Evolutionary conservation across 1,140 invertebrate species (phyloP).

Genomic region (Saccostrea cuccullata): DNA sequence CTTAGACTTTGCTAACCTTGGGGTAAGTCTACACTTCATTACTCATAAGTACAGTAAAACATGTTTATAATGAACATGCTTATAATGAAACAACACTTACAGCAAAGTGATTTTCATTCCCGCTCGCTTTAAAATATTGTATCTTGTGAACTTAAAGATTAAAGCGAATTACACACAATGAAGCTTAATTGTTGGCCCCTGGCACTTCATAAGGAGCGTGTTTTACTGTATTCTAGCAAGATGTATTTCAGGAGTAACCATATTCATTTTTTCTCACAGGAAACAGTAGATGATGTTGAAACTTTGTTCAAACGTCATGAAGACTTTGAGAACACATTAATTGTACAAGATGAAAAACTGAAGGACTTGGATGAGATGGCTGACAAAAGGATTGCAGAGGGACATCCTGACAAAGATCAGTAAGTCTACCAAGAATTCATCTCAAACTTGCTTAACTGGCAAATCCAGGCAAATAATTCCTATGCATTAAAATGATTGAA

Average conservation of each 20-base stretch:
- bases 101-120: not conserved
- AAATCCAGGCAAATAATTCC: too few relatives aligned
- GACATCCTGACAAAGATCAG: conserved; percentile 89
- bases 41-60: too few relatives aligned
- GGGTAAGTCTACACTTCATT: conserved; percentile 82
- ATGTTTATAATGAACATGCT: too few relatives aligned
- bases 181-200: too few relatives aligned
- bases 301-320: conserved; percentile 94
- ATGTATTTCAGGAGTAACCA: not conserved
- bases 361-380: conserved; percentile 92
- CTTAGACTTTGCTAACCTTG: conserved; percentile 92
- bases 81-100: too few relatives aligned
- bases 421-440: not conserved
- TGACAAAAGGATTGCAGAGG: conserved; percentile 88
- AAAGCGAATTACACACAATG: too few relatives aligned
- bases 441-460: too few relatives aligned
- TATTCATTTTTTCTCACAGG: conserved; percentile 78
- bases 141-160: not conserved
- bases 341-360: conserved; percentile 95
- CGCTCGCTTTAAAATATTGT: not conserved
- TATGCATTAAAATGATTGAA: too few relatives aligned
- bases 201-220: too few relatives aligned
- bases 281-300: conserved; percentile 96
- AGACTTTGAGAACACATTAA: conserved; percentile 95
- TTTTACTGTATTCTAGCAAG: not conserved